phyloP scores from a whole-genome alignment of 2,888 invertebrate species.

The Agonopterix subpropinquella region DNA sequence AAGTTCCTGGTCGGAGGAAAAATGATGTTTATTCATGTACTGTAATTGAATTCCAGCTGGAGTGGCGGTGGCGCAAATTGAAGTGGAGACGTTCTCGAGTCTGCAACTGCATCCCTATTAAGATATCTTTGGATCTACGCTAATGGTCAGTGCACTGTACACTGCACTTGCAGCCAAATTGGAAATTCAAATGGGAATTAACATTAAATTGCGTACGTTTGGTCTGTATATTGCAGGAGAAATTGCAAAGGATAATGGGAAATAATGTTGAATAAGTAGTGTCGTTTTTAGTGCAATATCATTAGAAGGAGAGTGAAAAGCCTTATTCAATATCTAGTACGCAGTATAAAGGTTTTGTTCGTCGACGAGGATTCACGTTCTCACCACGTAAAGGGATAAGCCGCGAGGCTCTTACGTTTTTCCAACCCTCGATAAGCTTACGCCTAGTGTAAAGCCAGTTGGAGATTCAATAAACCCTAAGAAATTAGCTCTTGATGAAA shows the following conservation, averaged over 20 bases:
- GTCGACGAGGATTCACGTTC: background rate
- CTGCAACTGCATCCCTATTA: slow-evolving; percentile 16
- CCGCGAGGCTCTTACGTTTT: slow-evolving; percentile 27
- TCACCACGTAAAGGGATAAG: slow-evolving; percentile 36
- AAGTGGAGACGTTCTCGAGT: slow-evolving; percentile 23
- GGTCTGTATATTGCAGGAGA: too few species aligned
- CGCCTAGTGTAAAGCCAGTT: slow-evolving; percentile 4
- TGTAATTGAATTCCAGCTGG: slow-evolving; percentile 37
- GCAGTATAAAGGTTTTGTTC: too few species aligned
- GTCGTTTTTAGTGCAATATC: too few species aligned
- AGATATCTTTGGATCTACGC: slow-evolving; percentile 16
- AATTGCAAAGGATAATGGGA: too few species aligned
- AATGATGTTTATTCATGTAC: slow-evolving; percentile 41
- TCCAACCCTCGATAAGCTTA: slow-evolving; percentile 19
- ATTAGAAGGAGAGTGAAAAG: too few species aligned
- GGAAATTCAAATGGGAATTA: background rate
- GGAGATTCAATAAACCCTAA: background rate
- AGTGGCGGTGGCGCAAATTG: slow-evolving; percentile 34
- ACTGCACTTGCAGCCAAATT: background rate
- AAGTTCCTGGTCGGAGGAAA: slow-evolving; percentile 11
- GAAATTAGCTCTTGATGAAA: background rate
- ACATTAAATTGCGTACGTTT: too few species aligned
- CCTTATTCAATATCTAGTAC: too few species aligned
- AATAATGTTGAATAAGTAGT: too few species aligned
- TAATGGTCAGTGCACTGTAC: slow-evolving; percentile 14